Conservation (phyloP, 2,888 invertebrate species). For the Campoplex capitator region DNA sequence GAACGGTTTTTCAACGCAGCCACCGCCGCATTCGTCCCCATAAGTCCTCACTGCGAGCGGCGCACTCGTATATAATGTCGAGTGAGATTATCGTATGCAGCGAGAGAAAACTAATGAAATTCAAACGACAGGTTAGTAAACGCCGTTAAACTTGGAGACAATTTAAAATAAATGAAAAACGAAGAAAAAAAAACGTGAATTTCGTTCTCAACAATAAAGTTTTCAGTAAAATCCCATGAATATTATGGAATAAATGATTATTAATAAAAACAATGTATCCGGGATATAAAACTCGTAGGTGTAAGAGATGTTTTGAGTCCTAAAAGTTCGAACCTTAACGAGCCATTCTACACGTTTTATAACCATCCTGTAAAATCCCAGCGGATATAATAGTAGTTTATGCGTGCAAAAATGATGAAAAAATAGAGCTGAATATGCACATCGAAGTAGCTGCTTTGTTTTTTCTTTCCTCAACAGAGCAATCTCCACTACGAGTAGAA, state of each 20-base stretch:
- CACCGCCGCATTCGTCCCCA: constrained; percentile 21
- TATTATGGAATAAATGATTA: background rate
- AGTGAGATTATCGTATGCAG: constrained; percentile 25
- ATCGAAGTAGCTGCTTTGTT: background rate
- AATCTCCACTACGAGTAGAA: background rate
- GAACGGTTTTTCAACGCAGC: constrained; percentile 41
- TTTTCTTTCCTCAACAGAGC: background rate
- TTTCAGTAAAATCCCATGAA: background rate
- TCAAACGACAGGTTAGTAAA: constrained; percentile 27
- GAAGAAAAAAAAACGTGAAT: background rate
- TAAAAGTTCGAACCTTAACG: background rate
- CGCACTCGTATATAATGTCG: constrained; percentile 21
- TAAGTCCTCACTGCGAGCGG: background rate
- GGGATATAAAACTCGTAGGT: background rate
- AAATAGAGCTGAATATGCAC: background rate
- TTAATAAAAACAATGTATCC: too few species aligned
- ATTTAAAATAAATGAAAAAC: background rate
- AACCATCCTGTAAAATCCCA: background rate
- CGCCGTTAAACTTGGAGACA: constrained; percentile 3
- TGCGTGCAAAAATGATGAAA: background rate
- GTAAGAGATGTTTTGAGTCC: background rate
- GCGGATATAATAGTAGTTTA: background rate
- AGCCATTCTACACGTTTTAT: background rate
- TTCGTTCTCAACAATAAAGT: background rate
- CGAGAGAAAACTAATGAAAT: constrained; percentile 29